Percentiles rank a stretch among this genome's conserved stretches.
Conservation (phyloP, 2,888 invertebrate species). For the Petrolisthes manimaculis region DNA sequence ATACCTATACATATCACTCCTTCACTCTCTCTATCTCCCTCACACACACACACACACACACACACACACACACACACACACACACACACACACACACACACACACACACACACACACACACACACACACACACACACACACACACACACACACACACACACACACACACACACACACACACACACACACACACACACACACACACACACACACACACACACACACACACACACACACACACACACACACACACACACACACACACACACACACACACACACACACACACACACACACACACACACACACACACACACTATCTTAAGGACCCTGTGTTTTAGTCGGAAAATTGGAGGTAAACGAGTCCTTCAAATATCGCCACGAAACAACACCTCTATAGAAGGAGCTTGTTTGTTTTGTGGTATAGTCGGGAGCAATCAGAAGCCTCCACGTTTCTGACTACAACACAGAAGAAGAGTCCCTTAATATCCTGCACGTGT, state of each 20-base stretch:
- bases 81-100: conserved; percentile 10
- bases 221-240: conserved; percentile 12
- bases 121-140: conserved; percentile 14
- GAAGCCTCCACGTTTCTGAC: too few species aligned
- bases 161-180: background rate
- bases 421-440: too few species aligned
- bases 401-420: too few species aligned
- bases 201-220: conserved; percentile 4
- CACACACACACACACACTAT: background rate
- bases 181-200: conserved; percentile 2
- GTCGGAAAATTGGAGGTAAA: too few species aligned
- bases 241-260: conserved; percentile 6
- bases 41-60: background rate
- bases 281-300: background rate
- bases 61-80: conserved; percentile 2
- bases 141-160: conserved; percentile 5
- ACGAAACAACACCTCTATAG: too few species aligned
- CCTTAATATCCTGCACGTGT: too few species aligned
- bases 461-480: too few species aligned
- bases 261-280: conserved; percentile 11
- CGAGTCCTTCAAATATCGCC: too few species aligned
- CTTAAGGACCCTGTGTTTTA: too few species aligned
- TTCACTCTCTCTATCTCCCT: too few species aligned
- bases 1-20: too few species aligned
- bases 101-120: conserved; percentile 4